A percentile compares a stretch with the other conserved stretches of the same genome.
Conservation (phyloP, 2,113 vertebrate species). For the Ctenodactylus gundi region DNA sequence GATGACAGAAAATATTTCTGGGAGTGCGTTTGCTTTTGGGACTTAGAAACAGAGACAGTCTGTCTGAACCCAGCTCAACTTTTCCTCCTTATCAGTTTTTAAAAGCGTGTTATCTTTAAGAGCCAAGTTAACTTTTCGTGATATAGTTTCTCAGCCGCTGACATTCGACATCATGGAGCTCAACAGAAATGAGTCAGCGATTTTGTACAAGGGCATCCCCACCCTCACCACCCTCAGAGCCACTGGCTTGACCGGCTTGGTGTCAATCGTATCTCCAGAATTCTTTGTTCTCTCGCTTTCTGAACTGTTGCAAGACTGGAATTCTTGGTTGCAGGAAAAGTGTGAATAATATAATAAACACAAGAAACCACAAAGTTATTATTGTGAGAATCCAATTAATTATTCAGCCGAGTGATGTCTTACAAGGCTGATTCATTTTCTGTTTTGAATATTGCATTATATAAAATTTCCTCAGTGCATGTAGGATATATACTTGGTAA, state of each 20-base stretch:
- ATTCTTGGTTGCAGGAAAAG: constrained; percentile 78
- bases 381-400: constrained; percentile 79
- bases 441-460: constrained; percentile 54
- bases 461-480: neutral
- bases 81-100: constrained; percentile 76
- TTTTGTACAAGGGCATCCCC: constrained; percentile 46
- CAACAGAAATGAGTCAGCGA: constrained; percentile 75
- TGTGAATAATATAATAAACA: constrained; percentile 79
- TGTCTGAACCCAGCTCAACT: constrained; percentile 75
- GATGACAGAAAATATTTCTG: constrained; percentile 80
- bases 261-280: constrained; percentile 76
- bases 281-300: constrained; percentile 68
- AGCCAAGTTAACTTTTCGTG: constrained; percentile 78
- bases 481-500: neutral
- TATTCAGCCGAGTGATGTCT: constrained; percentile 75
- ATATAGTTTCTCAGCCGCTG: constrained; percentile 70
- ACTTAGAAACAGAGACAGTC: constrained; percentile 80
- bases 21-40: constrained; percentile 80
- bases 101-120: constrained; percentile 70
- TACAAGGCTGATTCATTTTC: constrained; percentile 75
- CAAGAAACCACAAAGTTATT: constrained; percentile 77
- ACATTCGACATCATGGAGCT: constrained; percentile 61
- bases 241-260: constrained; percentile 63
- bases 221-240: constrained; percentile 70
- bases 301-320: constrained; percentile 67